A percentile compares a stretch with the other conserved stretches of the same genome.
Evolutionary conservation across 2,888 invertebrate species (phyloP).

Genomic region (Petrolisthes manimaculis): DNA sequence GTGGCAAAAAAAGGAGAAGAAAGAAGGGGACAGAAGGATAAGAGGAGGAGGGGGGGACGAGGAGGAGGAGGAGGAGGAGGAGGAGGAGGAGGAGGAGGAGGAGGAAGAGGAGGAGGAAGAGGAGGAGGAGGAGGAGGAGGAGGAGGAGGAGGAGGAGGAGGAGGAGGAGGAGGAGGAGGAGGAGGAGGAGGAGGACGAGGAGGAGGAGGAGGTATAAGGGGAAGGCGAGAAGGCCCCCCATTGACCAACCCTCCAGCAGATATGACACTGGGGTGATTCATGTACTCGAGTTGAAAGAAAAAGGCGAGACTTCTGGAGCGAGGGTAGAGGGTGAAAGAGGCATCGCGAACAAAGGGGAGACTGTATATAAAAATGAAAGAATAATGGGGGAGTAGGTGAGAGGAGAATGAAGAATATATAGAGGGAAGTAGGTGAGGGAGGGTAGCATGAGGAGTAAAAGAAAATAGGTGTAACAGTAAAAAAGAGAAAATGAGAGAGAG

Average conservation of each 20-base stretch:
- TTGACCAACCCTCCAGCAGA: neutral
- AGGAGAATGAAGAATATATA: neutral
- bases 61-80: neutral
- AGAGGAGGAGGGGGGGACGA: neutral
- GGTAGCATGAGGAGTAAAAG: neutral
- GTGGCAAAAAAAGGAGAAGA: neutral
- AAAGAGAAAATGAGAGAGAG: neutral
- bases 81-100: neutral
- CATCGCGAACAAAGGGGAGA: neutral
- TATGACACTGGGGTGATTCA: neutral
- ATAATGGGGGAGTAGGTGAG: neutral
- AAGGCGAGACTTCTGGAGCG: neutral
- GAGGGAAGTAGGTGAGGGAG: neutral
- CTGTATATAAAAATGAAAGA: neutral
- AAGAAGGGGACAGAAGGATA: neutral
- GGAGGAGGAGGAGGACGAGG: neutral
- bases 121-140: neutral
- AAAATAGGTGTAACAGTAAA: neutral
- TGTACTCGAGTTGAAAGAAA: neutral
- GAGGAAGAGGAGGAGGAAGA: slow-evolving; percentile 3
- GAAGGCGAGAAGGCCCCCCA: neutral
- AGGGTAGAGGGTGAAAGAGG: neutral
- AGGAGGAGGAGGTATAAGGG: neutral
- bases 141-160: neutral
- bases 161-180: slow-evolving; percentile 4